Base-by-base conservation (phyloP, 92 coral and sea anemone species). In the Epizoanthus stellaris region DNA sequence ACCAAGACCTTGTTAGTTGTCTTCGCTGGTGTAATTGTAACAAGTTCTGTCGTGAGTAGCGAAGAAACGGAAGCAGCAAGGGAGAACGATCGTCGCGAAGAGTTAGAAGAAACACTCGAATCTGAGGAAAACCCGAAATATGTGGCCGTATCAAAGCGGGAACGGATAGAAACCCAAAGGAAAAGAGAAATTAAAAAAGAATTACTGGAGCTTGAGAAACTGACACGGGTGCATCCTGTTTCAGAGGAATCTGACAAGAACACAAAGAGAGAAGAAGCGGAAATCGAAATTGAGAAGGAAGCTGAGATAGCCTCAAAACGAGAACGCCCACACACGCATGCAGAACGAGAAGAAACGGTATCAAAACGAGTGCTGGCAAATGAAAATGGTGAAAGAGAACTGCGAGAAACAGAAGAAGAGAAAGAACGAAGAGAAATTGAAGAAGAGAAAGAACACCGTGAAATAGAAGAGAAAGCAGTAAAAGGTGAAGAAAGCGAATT, bases 111-210 rank as follows among this genome's bases (percentile, higher is more conserved):
- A 34, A 19, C 52, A 16, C 14, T 68, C 7, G 73, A 68, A 38
- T 4, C n/a, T 38, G 52, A 68, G 6, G 52, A 68, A 34, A 19
- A 68, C 16, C 34, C 49, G 8, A 36, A 25, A 39, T 12, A 13
- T 4, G 11, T n/a, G n/a, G 52, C 73, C 3, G 47, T n/a, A 15
- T 45, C 73, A 10, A 68, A 19, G n/a, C 17, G 72, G 39, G 6
- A 67, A 34, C 43, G 72, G 43, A 68, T 68, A 36, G 73, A 68
- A 38, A 68, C 73, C 20, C 73, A 36, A 25, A 68, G 73, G n/a
- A 68, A 38, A 68, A 68, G 73, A 39, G 52, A 40, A 0, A 14
- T 68, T n/a, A 25, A 17, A 19, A 68, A 14, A 45, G 52, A 36
- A 5, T 45, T 45, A 52, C 56, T 52, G 56, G 56, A 45, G 49